Evolutionary conservation across 37 sponge, comb jelly and placozoan species (phyloP).

Genomic region (Hormiphora californensis): DNA sequence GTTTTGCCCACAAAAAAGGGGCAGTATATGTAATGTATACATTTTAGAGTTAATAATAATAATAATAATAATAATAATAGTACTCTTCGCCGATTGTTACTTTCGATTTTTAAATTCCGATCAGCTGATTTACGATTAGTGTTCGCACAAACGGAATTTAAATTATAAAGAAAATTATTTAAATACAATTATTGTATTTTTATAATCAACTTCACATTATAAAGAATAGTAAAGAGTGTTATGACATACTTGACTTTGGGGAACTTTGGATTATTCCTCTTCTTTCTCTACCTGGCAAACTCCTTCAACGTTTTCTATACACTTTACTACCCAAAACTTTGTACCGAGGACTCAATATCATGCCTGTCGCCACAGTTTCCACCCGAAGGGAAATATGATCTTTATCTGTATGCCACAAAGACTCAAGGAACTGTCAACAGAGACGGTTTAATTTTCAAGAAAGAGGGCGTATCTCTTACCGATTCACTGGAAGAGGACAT

Average conservation of each 20-base stretch:
- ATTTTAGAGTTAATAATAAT: too few species aligned
- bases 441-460: neutral
- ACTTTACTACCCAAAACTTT: constrained; percentile 37
- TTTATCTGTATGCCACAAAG: neutral
- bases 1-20: too few species aligned
- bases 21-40: too few species aligned
- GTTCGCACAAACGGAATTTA: too few species aligned
- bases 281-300: constrained; percentile 34
- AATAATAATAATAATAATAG: too few species aligned
- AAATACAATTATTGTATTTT: too few species aligned
- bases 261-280: constrained; percentile 27
- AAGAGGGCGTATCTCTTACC: neutral
- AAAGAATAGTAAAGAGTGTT: too few species aligned
- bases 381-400: neutral
- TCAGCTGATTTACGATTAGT: too few species aligned
- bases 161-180: too few species aligned
- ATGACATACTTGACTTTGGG: constrained; percentile 3
- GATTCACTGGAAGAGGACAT: neutral
- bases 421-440: neutral
- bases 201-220: too few species aligned
- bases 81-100: too few species aligned
- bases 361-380: neutral
- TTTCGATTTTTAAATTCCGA: too few species aligned
- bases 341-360: neutral
- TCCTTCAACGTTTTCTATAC: constrained; percentile 14